Evolutionary conservation across 2,888 invertebrate species (phyloP).

Genomic region (Sminthurinus aureus): DNA sequence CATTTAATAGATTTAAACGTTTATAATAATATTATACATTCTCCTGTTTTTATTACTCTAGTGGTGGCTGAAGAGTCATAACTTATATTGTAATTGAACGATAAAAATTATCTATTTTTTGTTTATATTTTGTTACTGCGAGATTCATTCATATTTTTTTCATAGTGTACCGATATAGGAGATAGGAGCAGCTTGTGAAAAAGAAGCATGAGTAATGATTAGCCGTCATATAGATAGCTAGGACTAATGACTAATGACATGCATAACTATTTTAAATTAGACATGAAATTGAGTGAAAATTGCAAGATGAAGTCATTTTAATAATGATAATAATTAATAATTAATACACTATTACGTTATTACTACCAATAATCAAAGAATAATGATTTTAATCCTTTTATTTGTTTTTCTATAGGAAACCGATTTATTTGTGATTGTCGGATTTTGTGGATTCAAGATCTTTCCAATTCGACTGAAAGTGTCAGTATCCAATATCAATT

Average conservation of each 20-base stretch:
- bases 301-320: not conserved
- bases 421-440: slow-evolving; percentile 84
- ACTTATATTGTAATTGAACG: no score
- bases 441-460: slow-evolving; percentile 78
- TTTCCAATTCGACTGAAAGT: slow-evolving; percentile 74
- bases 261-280: not conserved
- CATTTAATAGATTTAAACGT: no score
- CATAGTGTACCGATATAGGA: not conserved
- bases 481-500: slow-evolving; percentile 47
- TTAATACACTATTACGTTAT: not conserved
- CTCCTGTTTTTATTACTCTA: no score
- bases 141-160: no score
- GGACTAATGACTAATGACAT: not conserved
- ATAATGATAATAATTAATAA: not conserved
- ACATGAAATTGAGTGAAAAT: not conserved
- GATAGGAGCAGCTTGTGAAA: no score
- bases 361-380: no score
- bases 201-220: no score
- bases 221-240: not conserved
- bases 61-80: no score
- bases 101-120: no score
- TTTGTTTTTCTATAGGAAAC: slow-evolving; percentile 73
- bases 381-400: not conserved
- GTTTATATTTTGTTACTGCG: no score
- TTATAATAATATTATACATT: no score